Evolutionary conservation across 2,888 invertebrate species (phyloP), one percentile per base, ranked within the genome.

Genomic region (Tenthredo scrophulariae): DNA sequence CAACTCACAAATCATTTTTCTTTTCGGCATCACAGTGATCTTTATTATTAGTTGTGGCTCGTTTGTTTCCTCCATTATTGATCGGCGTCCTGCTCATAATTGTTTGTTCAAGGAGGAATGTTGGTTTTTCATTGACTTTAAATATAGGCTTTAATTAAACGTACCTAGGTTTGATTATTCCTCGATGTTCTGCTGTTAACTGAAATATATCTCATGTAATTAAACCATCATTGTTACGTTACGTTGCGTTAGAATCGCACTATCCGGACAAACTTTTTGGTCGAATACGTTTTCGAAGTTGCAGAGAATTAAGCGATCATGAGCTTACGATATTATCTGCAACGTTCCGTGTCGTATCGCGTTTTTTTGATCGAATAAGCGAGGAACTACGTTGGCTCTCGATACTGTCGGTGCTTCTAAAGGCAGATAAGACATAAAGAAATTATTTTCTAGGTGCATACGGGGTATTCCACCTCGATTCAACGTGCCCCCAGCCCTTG

Each of bases 1-100:
- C 26, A 29, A 75, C 75, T 75, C 46, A 75, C 75, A 75, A 46
- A 75, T 75, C 75, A 43, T 75, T 75, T 46, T 26, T 75, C 22
- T 46, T n/a, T 15, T 75, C 26, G 70, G 46, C 46, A 26, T 46
- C 26, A 46, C 10, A 18, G 2, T 46, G 26, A 26, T 75, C 75
- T 22, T 26, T 46, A 6, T 15, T 15, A 26, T 46, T 22, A 46
- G 13, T 46, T 26, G 43, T 75, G 46, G 46, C n/a, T 15, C 18
- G 54, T 54, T 77, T 77, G 33, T 50, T 54, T 50, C 26, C 18
- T 7, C 29, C 29, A 54, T 18, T 26, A 29, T 33, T 29, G 33
- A 54, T n/a, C 29, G 18, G 77, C 33, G 33, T 29, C 40, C 50
- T 77, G 33, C 15, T 77, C 7, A 9, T 9, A 33, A 54, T 46